These are phyloP conservation scores for Emys orbicularis DNA, from an alignment of 2,797 vertebrate genomes.

Conservation along the genomic window DNA sequence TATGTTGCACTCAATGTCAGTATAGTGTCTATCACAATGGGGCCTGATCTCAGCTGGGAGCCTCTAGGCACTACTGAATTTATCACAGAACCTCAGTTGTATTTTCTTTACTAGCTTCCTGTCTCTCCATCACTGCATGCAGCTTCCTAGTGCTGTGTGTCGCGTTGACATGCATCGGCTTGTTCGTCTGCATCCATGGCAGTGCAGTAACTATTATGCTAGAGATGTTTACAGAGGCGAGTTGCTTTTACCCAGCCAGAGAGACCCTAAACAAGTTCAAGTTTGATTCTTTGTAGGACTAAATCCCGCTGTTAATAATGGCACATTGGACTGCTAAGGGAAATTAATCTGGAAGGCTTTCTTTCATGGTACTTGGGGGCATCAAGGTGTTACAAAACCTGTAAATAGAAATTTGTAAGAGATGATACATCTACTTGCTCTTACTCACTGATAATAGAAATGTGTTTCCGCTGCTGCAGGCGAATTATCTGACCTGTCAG, in stretches of 20 bases:
- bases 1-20: background rate
- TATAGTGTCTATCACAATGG: background rate
- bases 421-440: background rate
- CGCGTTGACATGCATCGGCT: background rate
- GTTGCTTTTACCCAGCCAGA: background rate
- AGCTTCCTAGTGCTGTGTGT: background rate
- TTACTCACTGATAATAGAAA: constrained; percentile 24
- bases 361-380: background rate
- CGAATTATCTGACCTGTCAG: background rate
- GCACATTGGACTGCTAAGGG: background rate
- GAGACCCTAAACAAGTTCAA: background rate
- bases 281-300: background rate
- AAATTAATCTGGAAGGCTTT: constrained; percentile 13
- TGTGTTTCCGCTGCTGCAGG: background rate
- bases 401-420: constrained; percentile 39
- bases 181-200: background rate
- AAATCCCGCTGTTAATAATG: background rate
- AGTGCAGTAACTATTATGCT: background rate
- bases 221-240: background rate
- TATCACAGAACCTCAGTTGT: background rate
- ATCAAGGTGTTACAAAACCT: constrained; percentile 31
- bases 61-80: background rate
- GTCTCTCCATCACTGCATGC: background rate
- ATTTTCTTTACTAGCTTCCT: background rate
- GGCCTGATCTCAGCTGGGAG: background rate